Percentiles rank a stretch among this genome's conserved stretches.
These are phyloP conservation scores for Gallinago paraguaiae DNA, from an alignment of 2,113 vertebrate genomes.

Conservation along the genomic window DNA sequence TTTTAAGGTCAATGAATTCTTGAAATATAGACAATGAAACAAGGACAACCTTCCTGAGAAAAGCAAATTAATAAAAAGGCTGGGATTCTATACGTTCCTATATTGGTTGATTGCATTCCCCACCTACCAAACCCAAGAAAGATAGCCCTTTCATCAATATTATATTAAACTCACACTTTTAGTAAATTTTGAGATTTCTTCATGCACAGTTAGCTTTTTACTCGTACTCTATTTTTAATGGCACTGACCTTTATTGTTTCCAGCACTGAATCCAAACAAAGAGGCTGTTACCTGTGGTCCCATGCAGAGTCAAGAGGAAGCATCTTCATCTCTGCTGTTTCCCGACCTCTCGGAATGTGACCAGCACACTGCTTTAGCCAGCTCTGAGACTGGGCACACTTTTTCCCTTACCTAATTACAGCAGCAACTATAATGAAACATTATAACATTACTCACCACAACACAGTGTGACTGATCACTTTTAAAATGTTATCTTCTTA, in stretches of 20 bases:
- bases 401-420: not conserved
- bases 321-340: not conserved
- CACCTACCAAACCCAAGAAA: not conserved
- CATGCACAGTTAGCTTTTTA: not conserved
- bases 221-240: not conserved
- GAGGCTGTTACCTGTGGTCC: not conserved
- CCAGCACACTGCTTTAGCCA: not conserved
- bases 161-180: not conserved
- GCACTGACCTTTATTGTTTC: not conserved
- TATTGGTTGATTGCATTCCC: not conserved
- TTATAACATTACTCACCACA: not conserved
- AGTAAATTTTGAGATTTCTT: not conserved
- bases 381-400: not conserved
- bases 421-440: not conserved
- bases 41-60: not conserved
- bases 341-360: rapidly evolving
- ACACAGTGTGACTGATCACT: not conserved
- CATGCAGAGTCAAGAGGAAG: not conserved
- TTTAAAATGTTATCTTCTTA: not conserved
- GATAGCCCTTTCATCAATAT: not conserved
- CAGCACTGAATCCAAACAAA: not conserved
- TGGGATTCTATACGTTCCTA: not conserved
- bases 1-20: not conserved
- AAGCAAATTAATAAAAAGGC: not conserved
- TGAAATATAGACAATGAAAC: not conserved